A percentile compares a stretch with the other conserved stretches of the same genome.
Conservation (phyloP, 30 jellyfish, hydroid and myxozoan genomes). For the Aurelia aurita complex sp. Pacific region DNA sequence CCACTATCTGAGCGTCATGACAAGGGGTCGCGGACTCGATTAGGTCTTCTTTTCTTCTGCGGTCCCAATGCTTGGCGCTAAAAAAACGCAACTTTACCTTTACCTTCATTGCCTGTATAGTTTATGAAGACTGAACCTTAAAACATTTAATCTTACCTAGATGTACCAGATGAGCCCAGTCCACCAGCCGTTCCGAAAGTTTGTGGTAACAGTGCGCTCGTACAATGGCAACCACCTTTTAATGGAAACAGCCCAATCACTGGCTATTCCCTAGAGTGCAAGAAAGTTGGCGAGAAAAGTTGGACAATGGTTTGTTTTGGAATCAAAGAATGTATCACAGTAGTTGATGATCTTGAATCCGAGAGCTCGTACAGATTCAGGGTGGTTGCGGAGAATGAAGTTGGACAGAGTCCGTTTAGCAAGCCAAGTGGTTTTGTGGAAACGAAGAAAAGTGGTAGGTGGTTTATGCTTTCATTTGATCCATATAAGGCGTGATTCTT, state of each 20-base stretch:
- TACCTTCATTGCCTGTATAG: too few species aligned
- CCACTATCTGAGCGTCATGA: too few species aligned
- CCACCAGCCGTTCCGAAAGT: constrained; percentile 91
- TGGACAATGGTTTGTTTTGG: constrained; percentile 87
- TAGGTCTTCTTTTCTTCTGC: too few species aligned
- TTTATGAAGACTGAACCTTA: background rate
- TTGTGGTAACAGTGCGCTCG: constrained; percentile 85
- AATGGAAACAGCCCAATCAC: constrained; percentile 94
- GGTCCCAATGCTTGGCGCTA: too few species aligned
- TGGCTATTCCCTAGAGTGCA: constrained; percentile 78
- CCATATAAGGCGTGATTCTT: too few species aligned
- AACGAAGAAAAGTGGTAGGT: constrained; percentile 75
- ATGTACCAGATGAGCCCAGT: constrained; percentile 88
- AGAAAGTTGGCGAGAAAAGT: constrained; percentile 85
- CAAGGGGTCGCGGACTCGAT: too few species aligned
- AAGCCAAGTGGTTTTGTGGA: constrained; percentile 84
- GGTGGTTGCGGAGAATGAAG: constrained; percentile 82
- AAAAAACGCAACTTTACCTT: too few species aligned
- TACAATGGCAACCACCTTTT: constrained; percentile 97
- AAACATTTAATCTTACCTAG: constrained; percentile 25
- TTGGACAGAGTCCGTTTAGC: constrained; percentile 85
- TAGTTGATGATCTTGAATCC: constrained; percentile 91
- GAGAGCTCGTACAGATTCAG: constrained; percentile 87
- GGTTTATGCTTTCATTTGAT: too few species aligned
- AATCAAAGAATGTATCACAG: constrained; percentile 76